Percentiles rank a stretch among this genome's conserved stretches.
Evolutionary conservation across 2,797 vertebrate species (phyloP).

Genomic region (Craterocephalus amniculus): DNA sequence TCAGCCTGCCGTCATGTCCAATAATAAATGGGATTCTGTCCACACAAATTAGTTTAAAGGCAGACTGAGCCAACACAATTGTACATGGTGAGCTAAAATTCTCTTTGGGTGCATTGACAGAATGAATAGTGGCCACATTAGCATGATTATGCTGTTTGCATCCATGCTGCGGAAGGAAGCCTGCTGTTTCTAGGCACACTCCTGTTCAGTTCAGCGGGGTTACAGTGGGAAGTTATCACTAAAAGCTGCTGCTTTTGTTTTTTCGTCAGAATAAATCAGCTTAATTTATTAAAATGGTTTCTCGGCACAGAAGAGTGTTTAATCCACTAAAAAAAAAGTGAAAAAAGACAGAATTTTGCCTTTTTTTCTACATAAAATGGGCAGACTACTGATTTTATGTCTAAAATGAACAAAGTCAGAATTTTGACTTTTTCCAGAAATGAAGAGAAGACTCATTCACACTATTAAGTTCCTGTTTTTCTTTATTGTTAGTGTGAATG

Average conservation of each 20-base stretch:
- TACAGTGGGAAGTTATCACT: neutral
- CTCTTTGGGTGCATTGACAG: neutral
- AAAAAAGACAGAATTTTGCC: too few species aligned
- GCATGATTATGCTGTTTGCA: neutral
- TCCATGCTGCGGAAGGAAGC: neutral
- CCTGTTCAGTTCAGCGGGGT: neutral
- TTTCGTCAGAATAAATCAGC: neutral
- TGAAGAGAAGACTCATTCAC: too few species aligned
- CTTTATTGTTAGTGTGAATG: too few species aligned
- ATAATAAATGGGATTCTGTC: neutral
- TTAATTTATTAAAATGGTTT: neutral
- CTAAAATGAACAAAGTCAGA: too few species aligned
- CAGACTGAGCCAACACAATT: neutral
- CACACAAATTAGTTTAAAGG: neutral
- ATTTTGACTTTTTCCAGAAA: too few species aligned
- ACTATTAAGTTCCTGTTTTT: too few species aligned
- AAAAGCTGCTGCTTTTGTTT: neutral
- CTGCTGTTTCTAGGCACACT: constrained; percentile 10
- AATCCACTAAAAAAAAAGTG: too few species aligned
- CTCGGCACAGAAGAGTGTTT: too few species aligned
- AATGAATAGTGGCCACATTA: constrained; percentile 8
- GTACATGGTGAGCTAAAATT: neutral
- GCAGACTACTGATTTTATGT: too few species aligned
- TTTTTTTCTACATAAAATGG: too few species aligned
- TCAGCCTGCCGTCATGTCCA: constrained; percentile 59